phyloP scores from a whole-genome alignment of 2,113 vertebrate genomes.

The Orientallactaga bullata region DNA sequence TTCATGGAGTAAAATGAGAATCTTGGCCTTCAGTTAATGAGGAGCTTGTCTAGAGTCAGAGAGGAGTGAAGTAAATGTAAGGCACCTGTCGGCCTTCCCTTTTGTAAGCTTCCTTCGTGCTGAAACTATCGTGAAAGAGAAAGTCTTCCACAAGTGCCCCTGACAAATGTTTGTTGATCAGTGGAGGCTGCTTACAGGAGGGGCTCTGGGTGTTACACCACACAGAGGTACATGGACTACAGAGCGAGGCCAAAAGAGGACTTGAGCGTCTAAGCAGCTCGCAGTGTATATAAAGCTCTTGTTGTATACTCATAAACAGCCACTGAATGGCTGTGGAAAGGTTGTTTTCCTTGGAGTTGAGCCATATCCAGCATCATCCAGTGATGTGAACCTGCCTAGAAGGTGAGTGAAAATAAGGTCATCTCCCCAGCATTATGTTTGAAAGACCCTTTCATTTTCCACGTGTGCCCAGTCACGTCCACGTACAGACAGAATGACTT shows the following conservation, averaged over 20 bases:
- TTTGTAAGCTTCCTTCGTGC: conserved; percentile 19
- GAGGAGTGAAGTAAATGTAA: neutral
- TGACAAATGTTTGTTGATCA: conserved; percentile 25
- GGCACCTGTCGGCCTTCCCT: neutral
- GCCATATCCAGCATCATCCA: conserved; percentile 58
- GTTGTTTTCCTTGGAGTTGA: conserved; percentile 61
- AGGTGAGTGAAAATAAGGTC: conserved; percentile 64
- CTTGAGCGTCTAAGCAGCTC: neutral
- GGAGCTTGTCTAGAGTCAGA: neutral
- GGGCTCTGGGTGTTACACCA: neutral
- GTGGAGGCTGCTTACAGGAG: neutral
- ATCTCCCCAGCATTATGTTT: conserved; percentile 56
- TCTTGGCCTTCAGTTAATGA: neutral
- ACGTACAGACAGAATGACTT: conserved; percentile 13
- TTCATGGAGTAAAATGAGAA: conserved; percentile 8
- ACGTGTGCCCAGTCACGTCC: conserved; percentile 35
- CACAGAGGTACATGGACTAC: neutral
- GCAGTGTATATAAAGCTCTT: conserved; percentile 42
- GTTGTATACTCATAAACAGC: conserved; percentile 62
- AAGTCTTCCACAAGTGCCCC: neutral
- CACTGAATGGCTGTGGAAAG: conserved; percentile 17
- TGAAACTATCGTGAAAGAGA: neutral
- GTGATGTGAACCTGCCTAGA: conserved; percentile 63
- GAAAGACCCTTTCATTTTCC: conserved; percentile 50
- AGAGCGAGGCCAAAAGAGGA: neutral